A percentile compares a stretch with the other conserved stretches of the same genome.
Evolutionary conservation across 2,888 invertebrate genomes (phyloP).

Genomic region (Leptopilina myrica): DNA sequence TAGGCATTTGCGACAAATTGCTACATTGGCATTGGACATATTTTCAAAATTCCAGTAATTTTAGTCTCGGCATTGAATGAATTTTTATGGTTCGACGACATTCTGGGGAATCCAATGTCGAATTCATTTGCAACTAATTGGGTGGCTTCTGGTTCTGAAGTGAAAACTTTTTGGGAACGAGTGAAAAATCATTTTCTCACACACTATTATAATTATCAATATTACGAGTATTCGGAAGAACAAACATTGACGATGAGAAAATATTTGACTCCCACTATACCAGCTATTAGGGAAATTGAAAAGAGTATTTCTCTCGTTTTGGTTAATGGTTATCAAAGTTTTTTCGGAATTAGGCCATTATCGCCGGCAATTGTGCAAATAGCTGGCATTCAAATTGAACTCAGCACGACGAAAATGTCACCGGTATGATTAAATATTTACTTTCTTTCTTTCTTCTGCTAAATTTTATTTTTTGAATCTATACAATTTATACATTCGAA

Average conservation of each 20-base stretch:
- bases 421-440: constrained; percentile 47
- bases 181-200: constrained; percentile 38
- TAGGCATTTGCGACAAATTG: constrained; percentile 58
- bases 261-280: constrained; percentile 58
- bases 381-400: constrained; percentile 77
- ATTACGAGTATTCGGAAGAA: constrained; percentile 43
- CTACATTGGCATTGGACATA: constrained; percentile 61
- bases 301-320: constrained; percentile 72
- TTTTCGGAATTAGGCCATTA: constrained; percentile 77
- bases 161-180: constrained; percentile 49
- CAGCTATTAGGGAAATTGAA: constrained; percentile 57
- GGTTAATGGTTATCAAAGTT: constrained; percentile 79
- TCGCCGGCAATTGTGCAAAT: constrained; percentile 78
- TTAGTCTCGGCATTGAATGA: constrained; percentile 49
- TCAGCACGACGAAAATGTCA: constrained; percentile 54
- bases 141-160: not conserved
- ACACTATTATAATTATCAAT: constrained; percentile 34
- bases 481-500: too few species aligned
- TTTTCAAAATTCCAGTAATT: constrained; percentile 60
- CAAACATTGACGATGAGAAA: constrained; percentile 59
- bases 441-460: too few species aligned
- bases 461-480: too few species aligned
- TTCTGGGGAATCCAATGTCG: constrained; percentile 58
- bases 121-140: constrained; percentile 49
- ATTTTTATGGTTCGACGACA: constrained; percentile 54